Percentiles rank a stretch among this genome's conserved stretches.
phyloP scores from a whole-genome alignment of 1,140 invertebrate genomes.

The Drosophila virilis region DNA sequence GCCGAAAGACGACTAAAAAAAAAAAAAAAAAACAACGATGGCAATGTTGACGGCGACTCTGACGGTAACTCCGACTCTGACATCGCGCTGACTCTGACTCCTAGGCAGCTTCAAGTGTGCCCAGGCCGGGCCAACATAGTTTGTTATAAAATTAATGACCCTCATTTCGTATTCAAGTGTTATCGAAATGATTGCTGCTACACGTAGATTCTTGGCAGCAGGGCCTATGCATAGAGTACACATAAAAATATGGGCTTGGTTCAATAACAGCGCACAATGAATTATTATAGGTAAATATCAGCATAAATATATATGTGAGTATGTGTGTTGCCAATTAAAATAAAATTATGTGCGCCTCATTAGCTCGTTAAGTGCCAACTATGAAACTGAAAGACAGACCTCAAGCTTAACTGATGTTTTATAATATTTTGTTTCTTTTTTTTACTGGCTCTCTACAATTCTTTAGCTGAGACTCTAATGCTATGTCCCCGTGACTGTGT shows the following conservation, averaged over 20 bases:
- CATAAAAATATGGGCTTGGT: conserved; percentile 68
- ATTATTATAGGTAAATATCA: conserved; percentile 50
- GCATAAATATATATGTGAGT: conserved; percentile 27
- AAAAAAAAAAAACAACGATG: conserved; percentile 4
- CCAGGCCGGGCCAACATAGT: conserved; percentile 56
- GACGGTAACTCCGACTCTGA: conserved; percentile 6
- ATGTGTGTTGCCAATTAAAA: conserved; percentile 71
- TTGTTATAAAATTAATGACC: conserved; percentile 83
- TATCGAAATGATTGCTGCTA: conserved; percentile 79
- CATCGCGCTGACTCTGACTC: conserved; percentile 11
- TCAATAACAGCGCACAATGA: conserved; percentile 56
- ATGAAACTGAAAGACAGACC: not conserved
- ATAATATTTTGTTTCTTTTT: not conserved
- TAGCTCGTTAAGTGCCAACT: conserved; percentile 38
- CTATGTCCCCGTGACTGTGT: not conserved
- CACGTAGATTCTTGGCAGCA: conserved; percentile 58
- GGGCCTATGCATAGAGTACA: conserved; percentile 33
- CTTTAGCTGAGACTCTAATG: not conserved
- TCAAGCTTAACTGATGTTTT: not conserved
- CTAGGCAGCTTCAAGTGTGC: conserved; percentile 48
- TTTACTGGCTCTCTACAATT: not conserved
- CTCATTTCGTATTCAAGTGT: conserved; percentile 83
- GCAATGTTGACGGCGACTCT: conserved; percentile 9
- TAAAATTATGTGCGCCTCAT: conserved; percentile 62
- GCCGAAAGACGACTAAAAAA: conserved; percentile 14